Percentiles rank a stretch among this genome's conserved stretches.
These are phyloP conservation scores for Pachypeltis micranthus DNA, from an alignment of 1,140 invertebrate genomes.

Conservation along the genomic window DNA sequence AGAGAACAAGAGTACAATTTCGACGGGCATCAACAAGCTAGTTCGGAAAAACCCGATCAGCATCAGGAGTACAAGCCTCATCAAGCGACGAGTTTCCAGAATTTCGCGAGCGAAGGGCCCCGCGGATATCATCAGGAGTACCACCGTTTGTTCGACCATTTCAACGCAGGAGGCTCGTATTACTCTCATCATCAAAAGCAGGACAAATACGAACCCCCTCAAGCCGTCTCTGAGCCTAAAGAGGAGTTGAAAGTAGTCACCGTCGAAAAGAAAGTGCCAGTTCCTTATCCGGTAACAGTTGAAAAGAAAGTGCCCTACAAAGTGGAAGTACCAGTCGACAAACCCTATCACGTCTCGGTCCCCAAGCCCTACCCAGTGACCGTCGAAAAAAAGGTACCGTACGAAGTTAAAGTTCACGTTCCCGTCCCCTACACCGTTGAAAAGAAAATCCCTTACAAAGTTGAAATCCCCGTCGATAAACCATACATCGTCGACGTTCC, in stretches of 20 bases:
- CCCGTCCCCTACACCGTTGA: conserved; percentile 17
- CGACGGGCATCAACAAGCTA: too few relatives aligned
- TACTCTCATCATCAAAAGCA: too few relatives aligned
- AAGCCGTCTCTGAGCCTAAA: not conserved
- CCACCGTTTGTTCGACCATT: not conserved
- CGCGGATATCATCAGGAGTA: not conserved
- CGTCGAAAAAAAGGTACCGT: conserved; percentile 41
- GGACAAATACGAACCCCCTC: not conserved
- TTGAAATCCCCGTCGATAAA: conserved; percentile 22
- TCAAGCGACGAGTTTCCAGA: not conserved
- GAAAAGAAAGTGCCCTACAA: conserved; percentile 49
- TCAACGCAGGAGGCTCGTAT: too few relatives aligned
- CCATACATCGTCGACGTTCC: conserved; percentile 42
- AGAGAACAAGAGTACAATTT: too few relatives aligned
- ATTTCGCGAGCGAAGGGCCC: not conserved
- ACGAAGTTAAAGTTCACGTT: conserved; percentile 32
- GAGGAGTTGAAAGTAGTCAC: conserved; percentile 23
- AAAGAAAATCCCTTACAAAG: conserved; percentile 29
- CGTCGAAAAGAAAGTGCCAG: conserved; percentile 33
- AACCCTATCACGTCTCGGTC: conserved; percentile 42
- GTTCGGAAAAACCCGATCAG: too few relatives aligned
- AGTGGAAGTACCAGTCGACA: conserved; percentile 55
- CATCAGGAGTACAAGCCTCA: too few relatives aligned
- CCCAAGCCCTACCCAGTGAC: conserved; percentile 43
- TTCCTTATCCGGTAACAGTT: conserved; percentile 33